Evolutionary conservation across 92 coral and sea anemone species (phyloP).

Genomic region (Actinostola sp.): DNA sequence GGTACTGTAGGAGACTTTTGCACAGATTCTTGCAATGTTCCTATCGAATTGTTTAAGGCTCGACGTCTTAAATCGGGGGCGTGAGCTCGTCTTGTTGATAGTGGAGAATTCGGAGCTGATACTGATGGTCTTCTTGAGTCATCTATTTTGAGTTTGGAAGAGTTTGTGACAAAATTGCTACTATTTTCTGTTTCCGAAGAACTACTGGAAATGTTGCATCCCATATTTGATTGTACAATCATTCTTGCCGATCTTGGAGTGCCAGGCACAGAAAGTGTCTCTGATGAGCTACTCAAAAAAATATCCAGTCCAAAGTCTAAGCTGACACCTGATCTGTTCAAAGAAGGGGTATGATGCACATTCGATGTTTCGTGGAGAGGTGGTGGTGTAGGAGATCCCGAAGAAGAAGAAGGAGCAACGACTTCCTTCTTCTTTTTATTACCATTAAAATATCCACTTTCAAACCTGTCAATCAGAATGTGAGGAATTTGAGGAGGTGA

Average conservation of each 20-base stretch:
- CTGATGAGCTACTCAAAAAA: constrained; percentile 11
- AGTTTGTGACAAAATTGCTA: not conserved
- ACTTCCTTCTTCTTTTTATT: not conserved
- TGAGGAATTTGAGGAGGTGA: not conserved
- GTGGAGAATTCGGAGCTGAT: constrained; percentile 4
- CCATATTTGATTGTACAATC: not conserved
- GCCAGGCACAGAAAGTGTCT: not conserved
- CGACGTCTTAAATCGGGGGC: constrained; percentile 7
- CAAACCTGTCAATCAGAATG: not conserved
- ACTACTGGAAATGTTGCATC: not conserved
- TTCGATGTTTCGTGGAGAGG: not conserved
- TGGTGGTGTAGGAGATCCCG: not conserved
- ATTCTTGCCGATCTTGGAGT: not conserved
- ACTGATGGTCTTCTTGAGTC: not conserved
- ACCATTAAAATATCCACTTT: not conserved
- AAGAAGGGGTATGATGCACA: not conserved
- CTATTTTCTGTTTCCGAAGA: not conserved
- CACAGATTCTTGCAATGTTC: too few relatives aligned
- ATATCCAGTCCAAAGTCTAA: constrained; percentile 9
- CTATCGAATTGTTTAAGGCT: not conserved
- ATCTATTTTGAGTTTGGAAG: not conserved
- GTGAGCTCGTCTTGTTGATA: not conserved
- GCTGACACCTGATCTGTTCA: constrained; percentile 1
- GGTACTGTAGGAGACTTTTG: not conserved
- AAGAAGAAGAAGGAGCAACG: not conserved